A percentile compares a stretch with the other conserved stretches of the same genome.
Conservation (phyloP, 2,113 vertebrate species). For the Lutjanus erythropterus region DNA sequence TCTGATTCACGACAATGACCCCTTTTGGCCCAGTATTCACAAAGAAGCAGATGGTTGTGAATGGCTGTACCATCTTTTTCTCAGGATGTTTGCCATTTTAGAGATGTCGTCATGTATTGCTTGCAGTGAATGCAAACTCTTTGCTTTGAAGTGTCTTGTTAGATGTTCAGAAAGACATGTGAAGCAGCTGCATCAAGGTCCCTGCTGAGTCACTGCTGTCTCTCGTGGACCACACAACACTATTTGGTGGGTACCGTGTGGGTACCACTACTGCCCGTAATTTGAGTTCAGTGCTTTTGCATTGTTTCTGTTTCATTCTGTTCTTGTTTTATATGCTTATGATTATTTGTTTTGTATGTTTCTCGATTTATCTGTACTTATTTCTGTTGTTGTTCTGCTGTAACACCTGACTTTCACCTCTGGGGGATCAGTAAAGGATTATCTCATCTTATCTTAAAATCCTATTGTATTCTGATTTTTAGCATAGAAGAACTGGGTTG, state of each 20-base stretch:
- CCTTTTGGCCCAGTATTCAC: neutral
- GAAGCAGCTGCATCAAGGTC: neutral
- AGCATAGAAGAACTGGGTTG: neutral
- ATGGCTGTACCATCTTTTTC: neutral
- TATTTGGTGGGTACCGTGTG: too few species aligned
- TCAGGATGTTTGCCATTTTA: neutral
- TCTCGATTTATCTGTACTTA: neutral
- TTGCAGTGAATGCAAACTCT: neutral
- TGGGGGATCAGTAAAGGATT: too few species aligned
- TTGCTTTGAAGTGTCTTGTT: neutral
- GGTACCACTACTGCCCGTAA: too few species aligned
- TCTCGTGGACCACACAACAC: neutral
- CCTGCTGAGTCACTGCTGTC: neutral
- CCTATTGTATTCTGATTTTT: neutral
- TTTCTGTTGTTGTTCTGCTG: neutral
- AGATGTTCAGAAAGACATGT: neutral
- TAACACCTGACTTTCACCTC: too few species aligned
- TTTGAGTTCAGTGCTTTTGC: too few species aligned
- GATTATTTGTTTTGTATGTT: neutral
- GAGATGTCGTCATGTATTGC: neutral
- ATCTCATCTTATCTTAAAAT: neutral
- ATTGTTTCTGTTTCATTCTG: neutral
- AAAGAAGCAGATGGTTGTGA: neutral
- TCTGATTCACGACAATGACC: conserved; percentile 20
- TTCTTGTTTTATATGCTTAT: neutral